phyloP scores from a whole-genome alignment of 2,888 invertebrate species.

The Diaperis boleti region DNA sequence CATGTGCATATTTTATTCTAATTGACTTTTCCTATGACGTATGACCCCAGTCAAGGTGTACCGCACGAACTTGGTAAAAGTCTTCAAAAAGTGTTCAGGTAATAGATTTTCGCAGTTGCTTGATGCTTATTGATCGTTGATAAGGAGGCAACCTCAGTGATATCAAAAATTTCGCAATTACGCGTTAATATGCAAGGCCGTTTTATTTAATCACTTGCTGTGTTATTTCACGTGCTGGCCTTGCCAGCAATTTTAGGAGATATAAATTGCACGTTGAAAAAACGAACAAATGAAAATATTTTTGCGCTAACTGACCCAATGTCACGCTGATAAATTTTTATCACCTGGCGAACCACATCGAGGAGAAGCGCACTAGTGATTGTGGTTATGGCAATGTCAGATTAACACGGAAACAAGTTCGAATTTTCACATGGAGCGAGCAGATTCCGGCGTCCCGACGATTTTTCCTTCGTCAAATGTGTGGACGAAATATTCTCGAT shows the following conservation, averaged over 20 bases:
- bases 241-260: conserved; percentile 41
- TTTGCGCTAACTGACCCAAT: conserved; percentile 35
- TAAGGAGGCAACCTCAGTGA: conserved; percentile 42
- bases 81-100: conserved; percentile 5
- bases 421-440: conserved; percentile 1
- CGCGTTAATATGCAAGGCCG: conserved; percentile 43
- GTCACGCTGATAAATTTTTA: conserved; percentile 38
- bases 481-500: background rate
- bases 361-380: conserved; percentile 20
- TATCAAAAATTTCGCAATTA: conserved; percentile 45
- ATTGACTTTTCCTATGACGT: conserved; percentile 16
- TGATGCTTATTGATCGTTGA: conserved; percentile 39
- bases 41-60: background rate
- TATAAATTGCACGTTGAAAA: conserved; percentile 37
- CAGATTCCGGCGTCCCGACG: background rate
- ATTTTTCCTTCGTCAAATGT: conserved; percentile 8
- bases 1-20: conserved; percentile 23
- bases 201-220: conserved; percentile 43
- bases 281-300: conserved; percentile 32
- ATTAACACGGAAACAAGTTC: conserved; percentile 13
- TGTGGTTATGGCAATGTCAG: conserved; percentile 19
- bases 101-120: conserved; percentile 37
- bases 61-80: background rate
- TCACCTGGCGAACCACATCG: conserved; percentile 23
- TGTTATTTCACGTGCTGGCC: conserved; percentile 44